These are phyloP conservation scores for Acestrorhynchus altus DNA, from an alignment of 2,797 vertebrate genomes.

Conservation along the genomic window DNA sequence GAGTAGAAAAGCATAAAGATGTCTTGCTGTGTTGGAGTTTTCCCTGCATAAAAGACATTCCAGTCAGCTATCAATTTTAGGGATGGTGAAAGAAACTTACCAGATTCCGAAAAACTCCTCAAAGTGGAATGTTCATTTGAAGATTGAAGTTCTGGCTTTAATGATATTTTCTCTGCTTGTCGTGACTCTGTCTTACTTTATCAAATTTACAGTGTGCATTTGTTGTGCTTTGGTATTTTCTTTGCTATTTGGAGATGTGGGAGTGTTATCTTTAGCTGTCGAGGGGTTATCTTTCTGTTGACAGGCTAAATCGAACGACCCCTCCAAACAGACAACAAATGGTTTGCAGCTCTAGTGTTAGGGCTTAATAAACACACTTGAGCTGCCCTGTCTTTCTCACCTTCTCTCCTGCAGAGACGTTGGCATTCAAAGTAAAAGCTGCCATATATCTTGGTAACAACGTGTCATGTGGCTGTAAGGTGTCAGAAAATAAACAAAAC, in stretches of 20 bases:
- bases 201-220: constrained; percentile 24
- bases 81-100: not conserved
- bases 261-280: constrained; percentile 68
- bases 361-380: constrained; percentile 75
- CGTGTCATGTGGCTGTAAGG: constrained; percentile 47
- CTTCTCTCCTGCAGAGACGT: constrained; percentile 37
- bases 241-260: constrained; percentile 63
- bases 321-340: constrained; percentile 78
- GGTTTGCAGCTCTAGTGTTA: constrained; percentile 73
- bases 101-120: not conserved
- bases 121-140: not conserved
- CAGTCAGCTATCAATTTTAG: not conserved
- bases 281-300: constrained; percentile 78
- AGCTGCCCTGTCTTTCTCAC: constrained; percentile 59
- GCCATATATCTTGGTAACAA: constrained; percentile 52
- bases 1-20: not conserved
- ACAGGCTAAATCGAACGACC: constrained; percentile 80
- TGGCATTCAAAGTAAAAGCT: constrained; percentile 52
- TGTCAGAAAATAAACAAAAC: constrained; percentile 50
- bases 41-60: not conserved
- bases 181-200: not conserved
- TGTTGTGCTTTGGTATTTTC: constrained; percentile 59
- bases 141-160: not conserved
- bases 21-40: not conserved
- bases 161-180: not conserved